Evolutionary conservation across 2,888 invertebrate species (phyloP).

Genomic region (Spilosoma lubricipeda): DNA sequence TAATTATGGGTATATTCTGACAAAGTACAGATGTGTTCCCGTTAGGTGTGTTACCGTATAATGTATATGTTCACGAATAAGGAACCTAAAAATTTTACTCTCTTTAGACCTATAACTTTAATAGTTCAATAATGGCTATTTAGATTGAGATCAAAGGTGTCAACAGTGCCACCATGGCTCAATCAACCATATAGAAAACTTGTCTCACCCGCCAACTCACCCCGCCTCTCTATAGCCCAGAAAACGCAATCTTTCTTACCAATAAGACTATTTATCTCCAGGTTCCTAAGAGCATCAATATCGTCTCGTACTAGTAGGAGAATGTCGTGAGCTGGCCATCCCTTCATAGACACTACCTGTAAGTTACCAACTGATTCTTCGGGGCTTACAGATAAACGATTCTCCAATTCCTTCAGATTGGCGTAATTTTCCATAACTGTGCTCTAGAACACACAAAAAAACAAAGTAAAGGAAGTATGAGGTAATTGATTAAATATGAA

Average conservation of each 20-base stretch:
- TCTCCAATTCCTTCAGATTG: constrained; percentile 71
- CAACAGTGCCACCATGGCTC: neutral
- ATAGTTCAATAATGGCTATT: too few relatives aligned
- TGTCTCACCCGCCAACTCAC: neutral
- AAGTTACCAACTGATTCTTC: constrained; percentile 14
- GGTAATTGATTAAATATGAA: neutral
- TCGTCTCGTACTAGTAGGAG: constrained; percentile 19
- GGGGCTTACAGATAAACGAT: constrained; percentile 58
- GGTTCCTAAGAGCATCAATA: constrained; percentile 51
- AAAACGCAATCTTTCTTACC: constrained; percentile 55
- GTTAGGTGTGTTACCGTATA: too few relatives aligned
- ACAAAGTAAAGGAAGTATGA: neutral
- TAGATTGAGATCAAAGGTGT: neutral
- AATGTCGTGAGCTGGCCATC: constrained; percentile 25
- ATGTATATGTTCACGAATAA: too few relatives aligned
- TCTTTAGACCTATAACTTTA: too few relatives aligned
- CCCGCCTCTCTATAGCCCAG: neutral
- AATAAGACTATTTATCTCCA: constrained; percentile 66
- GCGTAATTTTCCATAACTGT: constrained; percentile 70
- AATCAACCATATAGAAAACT: neutral
- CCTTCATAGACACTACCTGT: constrained; percentile 18
- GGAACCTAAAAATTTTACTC: too few relatives aligned
- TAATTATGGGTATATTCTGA: too few relatives aligned
- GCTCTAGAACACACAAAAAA: constrained; percentile 59
- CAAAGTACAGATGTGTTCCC: too few relatives aligned